Percentiles rank a stretch among this genome's conserved stretches.
Conservation (phyloP, 2,113 vertebrate genomes). For the Rattus rattus region DNA sequence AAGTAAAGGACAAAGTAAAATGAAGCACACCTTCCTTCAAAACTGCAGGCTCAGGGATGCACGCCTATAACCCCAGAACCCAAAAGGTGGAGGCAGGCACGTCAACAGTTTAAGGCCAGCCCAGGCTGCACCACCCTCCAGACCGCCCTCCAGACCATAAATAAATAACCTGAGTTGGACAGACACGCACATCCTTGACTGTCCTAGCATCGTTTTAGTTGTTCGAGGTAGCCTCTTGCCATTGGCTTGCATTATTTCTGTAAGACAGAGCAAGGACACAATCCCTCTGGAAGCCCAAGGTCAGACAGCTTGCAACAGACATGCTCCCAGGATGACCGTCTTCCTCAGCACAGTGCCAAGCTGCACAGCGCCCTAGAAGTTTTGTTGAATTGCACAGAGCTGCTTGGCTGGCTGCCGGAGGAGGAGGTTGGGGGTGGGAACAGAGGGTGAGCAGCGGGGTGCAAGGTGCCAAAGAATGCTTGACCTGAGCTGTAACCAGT, state of each 20-base stretch:
- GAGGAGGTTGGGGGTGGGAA: conserved; percentile 16
- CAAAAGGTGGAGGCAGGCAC: neutral
- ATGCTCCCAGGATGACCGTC: neutral
- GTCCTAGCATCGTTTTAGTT: neutral
- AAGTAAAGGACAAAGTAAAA: neutral
- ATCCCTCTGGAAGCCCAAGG: conserved; percentile 49
- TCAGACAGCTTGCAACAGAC: conserved; percentile 36
- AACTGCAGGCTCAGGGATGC: neutral
- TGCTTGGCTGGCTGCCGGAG: conserved; percentile 50
- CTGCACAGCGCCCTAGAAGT: conserved; percentile 47
- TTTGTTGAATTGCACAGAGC: conserved; percentile 57
- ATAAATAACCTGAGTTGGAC: neutral
- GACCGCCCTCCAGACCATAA: too few relatives aligned
- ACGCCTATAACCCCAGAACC: neutral
- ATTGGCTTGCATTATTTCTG: neutral
- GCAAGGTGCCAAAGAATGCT: conserved; percentile 24
- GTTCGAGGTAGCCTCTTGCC: neutral
- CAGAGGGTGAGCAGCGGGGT: neutral
- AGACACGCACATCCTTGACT: neutral
- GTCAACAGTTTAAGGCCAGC: neutral
- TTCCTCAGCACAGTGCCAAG: neutral
- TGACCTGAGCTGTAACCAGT: neutral
- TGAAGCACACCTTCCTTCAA: neutral
- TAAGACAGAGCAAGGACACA: neutral
- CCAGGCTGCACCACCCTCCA: too few relatives aligned